phyloP scores from a whole-genome alignment of 2,113 vertebrate species.

The Empidonax alnorum region DNA sequence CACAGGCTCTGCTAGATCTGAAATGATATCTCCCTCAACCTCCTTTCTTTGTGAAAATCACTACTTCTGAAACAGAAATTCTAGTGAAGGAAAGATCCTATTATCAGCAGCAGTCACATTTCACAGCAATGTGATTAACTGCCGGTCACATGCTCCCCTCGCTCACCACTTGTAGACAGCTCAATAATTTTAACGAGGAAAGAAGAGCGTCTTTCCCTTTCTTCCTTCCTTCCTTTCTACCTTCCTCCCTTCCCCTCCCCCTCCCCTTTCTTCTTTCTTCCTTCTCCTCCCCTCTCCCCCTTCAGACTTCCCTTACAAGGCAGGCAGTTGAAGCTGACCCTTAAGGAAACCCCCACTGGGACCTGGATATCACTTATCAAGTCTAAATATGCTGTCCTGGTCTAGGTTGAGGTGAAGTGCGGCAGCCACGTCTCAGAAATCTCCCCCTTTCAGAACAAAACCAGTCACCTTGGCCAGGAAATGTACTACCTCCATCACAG shows the following conservation, averaged over 20 bases:
- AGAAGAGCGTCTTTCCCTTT: background rate
- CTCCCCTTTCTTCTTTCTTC: background rate
- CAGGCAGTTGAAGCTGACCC: slow-evolving; percentile 58
- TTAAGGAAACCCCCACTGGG: slow-evolving; percentile 39
- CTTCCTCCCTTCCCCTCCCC: background rate
- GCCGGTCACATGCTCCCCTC: slow-evolving; percentile 40
- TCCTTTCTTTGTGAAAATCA: slow-evolving; percentile 65
- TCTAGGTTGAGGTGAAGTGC: slow-evolving; percentile 43
- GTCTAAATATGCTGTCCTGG: slow-evolving; percentile 29
- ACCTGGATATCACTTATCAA: slow-evolving; percentile 67
- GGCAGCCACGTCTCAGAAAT: background rate
- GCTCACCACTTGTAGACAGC: slow-evolving; percentile 62
- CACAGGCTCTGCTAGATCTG: slow-evolving; percentile 49
- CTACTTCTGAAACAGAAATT: slow-evolving; percentile 65
- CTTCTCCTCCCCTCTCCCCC: background rate
- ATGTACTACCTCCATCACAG: slow-evolving; percentile 69
- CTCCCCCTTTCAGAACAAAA: slow-evolving; percentile 37
- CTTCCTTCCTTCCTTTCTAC: slow-evolving; percentile 4
- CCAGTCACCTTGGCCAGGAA: slow-evolving; percentile 75
- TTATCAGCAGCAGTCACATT: slow-evolving; percentile 71
- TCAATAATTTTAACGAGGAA: slow-evolving; percentile 72
- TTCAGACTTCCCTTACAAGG: slow-evolving; percentile 18
- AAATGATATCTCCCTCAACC: slow-evolving; percentile 61
- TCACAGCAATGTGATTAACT: slow-evolving; percentile 72
- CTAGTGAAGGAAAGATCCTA: slow-evolving; percentile 60